Conservation (phyloP, 35 echinoderm and acorn worm species). For the Patiria miniata region DNA sequence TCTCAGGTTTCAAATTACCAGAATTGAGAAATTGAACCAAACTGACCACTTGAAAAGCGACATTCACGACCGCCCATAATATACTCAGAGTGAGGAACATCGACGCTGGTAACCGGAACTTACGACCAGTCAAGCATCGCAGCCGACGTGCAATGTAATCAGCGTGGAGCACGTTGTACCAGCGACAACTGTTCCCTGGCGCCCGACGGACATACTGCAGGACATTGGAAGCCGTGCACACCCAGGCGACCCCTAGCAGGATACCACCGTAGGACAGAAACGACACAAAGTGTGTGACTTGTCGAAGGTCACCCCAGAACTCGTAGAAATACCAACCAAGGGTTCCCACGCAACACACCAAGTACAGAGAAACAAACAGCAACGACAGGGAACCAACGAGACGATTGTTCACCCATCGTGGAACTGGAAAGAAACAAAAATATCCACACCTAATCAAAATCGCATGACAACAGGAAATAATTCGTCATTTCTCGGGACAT, state of each 20-base stretch:
- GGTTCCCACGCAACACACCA: background rate
- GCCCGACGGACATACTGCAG: conserved; percentile 9
- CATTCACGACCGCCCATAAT: conserved; percentile 5
- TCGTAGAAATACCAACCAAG: background rate
- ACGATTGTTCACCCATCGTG: background rate
- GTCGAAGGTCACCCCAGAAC: background rate
- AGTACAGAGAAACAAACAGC: background rate
- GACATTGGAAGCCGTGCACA: background rate
- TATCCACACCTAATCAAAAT: too few relatives aligned
- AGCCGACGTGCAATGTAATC: conserved; percentile 34
- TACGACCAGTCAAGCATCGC: conserved; percentile 7
- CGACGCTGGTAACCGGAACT: conserved; percentile 7
- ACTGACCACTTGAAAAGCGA: background rate
- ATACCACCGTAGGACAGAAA: conserved; percentile 26
- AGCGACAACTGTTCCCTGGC: background rate
- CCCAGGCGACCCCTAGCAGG: conserved; percentile 9
- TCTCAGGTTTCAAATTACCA: too few relatives aligned
- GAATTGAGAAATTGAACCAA: background rate
- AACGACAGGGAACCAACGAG: background rate
- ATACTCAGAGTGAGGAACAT: background rate
- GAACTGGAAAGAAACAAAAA: conserved; percentile 33
- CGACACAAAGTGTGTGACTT: conserved; percentile 34
- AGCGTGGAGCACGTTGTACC: conserved; percentile 38
- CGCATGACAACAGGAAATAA: too few relatives aligned
- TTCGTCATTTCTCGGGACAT: too few relatives aligned